Conservation (phyloP, 1,140 invertebrate species). For the Mycetomoellerius zeteki region DNA sequence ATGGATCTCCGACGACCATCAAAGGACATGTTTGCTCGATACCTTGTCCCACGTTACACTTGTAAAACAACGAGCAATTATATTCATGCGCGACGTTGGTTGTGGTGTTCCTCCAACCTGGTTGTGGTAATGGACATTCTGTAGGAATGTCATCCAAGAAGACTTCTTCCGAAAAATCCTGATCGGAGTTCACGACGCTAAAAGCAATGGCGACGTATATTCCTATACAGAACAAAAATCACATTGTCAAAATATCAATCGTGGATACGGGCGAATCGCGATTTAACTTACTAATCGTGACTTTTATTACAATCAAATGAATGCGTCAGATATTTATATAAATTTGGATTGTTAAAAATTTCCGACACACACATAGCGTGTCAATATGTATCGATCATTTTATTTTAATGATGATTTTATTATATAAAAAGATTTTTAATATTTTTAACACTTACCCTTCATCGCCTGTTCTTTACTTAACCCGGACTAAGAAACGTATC, state of each 20-base stretch:
- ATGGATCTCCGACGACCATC: not conserved
- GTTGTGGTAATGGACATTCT: slow-evolving; percentile 29
- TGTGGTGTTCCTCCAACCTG: not conserved
- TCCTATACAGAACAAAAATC: slow-evolving; percentile 13
- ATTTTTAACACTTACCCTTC: slow-evolving; percentile 41
- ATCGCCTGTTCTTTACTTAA: slow-evolving; percentile 30
- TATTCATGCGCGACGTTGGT: slow-evolving; percentile 62
- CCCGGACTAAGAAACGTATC: not conserved
- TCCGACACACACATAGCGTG: not conserved
- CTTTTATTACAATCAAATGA: not conserved
- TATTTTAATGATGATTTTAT: slow-evolving; percentile 1
- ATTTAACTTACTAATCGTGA: too few species aligned
- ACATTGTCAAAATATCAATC: not conserved
- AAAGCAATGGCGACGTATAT: slow-evolving; percentile 35
- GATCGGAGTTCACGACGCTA: not conserved
- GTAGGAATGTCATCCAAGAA: not conserved
- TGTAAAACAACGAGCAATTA: slow-evolving; percentile 66
- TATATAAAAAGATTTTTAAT: not conserved
- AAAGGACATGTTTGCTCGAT: slow-evolving; percentile 4
- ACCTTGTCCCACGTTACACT: slow-evolving; percentile 30
- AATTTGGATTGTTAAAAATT: not conserved
- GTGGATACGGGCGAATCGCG: not conserved
- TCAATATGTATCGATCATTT: not conserved
- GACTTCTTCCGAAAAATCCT: not conserved
- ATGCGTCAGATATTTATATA: not conserved